Percentiles rank a stretch among this genome's conserved stretches.
Evolutionary conservation across 2,797 vertebrate genomes (phyloP).

Genomic region (Emys orbicularis): DNA sequence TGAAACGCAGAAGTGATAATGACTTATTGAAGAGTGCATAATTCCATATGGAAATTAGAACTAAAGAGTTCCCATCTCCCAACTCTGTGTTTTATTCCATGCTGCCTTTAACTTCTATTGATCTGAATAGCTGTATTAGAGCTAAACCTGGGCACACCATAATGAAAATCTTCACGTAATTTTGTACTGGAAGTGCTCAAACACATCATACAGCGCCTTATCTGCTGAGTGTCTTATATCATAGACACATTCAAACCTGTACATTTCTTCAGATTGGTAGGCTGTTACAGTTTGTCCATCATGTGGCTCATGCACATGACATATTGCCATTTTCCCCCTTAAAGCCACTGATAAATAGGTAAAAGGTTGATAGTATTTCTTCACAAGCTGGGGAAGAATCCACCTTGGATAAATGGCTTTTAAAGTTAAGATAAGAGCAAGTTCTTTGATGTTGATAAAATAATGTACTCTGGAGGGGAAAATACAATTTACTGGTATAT

Average conservation of each 20-base stretch:
- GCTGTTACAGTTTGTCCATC: neutral
- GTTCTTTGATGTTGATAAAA: neutral
- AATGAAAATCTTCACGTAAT: neutral
- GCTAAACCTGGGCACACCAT: neutral
- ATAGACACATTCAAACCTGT: neutral
- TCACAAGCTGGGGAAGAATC: neutral
- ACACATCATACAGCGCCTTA: neutral
- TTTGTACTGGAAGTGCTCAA: neutral
- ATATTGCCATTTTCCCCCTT: neutral
- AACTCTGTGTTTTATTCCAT: neutral
- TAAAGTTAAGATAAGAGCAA: neutral
- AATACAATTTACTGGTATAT: neutral
- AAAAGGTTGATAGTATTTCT: neutral
- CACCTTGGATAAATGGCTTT: neutral
- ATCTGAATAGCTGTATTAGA: neutral
- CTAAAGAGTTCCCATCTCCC: neutral
- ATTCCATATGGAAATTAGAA: neutral
- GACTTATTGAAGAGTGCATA: neutral
- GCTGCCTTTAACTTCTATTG: neutral
- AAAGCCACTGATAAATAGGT: neutral
- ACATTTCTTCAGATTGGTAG: neutral
- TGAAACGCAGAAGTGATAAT: neutral
- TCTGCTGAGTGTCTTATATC: neutral
- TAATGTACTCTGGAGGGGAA: neutral
- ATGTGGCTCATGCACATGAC: neutral